These are phyloP conservation scores for Leucophora obtusa DNA, from an alignment of 2,888 invertebrate species.

Conservation along the genomic window DNA sequence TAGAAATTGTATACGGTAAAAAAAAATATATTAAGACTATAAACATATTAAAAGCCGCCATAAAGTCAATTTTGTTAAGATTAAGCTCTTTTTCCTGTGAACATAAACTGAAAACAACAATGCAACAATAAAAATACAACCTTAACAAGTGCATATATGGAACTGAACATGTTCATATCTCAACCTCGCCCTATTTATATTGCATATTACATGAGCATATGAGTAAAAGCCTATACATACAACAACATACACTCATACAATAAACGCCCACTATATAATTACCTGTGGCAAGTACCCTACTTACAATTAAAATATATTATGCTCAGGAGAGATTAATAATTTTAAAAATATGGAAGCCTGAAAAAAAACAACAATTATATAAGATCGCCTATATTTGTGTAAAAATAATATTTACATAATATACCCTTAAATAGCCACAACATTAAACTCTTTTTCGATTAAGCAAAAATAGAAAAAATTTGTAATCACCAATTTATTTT, in stretches of 20 bases:
- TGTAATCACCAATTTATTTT: too few relatives aligned
- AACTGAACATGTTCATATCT: conserved; percentile 11
- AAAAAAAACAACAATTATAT: too few relatives aligned
- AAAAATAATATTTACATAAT: too few relatives aligned
- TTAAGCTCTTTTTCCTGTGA: neutral
- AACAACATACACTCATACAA: neutral
- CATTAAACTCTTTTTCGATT: too few relatives aligned
- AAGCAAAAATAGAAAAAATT: too few relatives aligned
- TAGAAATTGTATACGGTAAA: conserved; percentile 1
- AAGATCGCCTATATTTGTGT: too few relatives aligned
- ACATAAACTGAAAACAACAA: conserved; percentile 9
- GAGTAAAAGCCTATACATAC: neutral
- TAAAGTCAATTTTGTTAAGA: conserved; percentile 6
- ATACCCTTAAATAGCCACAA: too few relatives aligned
- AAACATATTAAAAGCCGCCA: conserved; percentile 16
- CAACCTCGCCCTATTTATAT: conserved; percentile 20
- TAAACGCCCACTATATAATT: conserved; percentile 31
- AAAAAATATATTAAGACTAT: neutral
- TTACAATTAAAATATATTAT: neutral
- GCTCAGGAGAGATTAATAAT: too few relatives aligned
- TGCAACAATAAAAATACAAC: neutral
- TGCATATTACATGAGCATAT: neutral
- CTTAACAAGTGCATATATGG: conserved; percentile 23
- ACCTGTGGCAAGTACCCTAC: conserved; percentile 24
- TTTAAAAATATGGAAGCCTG: too few relatives aligned